Evolutionary conservation across 2,888 invertebrate genomes (phyloP).

Genomic region (Netelia virgata): DNA sequence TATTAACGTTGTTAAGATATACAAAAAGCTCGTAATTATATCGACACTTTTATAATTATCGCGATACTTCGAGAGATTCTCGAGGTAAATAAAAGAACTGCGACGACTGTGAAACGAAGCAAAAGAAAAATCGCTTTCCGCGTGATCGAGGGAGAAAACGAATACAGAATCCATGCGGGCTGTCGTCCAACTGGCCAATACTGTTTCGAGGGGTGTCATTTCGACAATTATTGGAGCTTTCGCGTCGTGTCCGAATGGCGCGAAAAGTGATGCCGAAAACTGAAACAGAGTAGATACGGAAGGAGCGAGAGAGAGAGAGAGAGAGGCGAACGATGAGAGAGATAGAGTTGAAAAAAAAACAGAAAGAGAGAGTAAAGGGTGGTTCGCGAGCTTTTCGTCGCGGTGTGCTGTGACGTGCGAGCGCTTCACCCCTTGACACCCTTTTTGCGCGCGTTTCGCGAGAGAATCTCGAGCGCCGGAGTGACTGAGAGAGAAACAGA

Average conservation of each 20-base stretch:
- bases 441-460: constrained; percentile 53
- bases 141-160: background rate
- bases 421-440: constrained; percentile 68
- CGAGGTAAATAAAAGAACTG: too few species aligned
- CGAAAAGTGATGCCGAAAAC: constrained; percentile 13
- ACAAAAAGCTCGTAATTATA: too few species aligned
- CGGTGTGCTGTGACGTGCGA: constrained; percentile 54
- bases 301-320: constrained; percentile 7
- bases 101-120: background rate
- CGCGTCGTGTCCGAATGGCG: constrained; percentile 17
- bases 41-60: too few species aligned
- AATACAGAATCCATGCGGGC: background rate
- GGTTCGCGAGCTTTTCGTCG: constrained; percentile 28
- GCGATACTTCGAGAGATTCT: too few species aligned
- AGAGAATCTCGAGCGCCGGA: constrained; percentile 55
- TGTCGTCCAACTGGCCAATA: background rate
- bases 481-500: constrained; percentile 2
- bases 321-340: too few species aligned
- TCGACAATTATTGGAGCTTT: constrained; percentile 28
- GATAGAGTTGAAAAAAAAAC: constrained; percentile 5
- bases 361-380: constrained; percentile 32
- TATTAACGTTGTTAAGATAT: too few species aligned
- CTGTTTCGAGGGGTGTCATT: background rate
- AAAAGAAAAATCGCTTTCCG: background rate
- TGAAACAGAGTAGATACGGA: background rate